Base-by-base conservation (phyloP, 2,113 vertebrate species). In the Eurypyga helias region DNA sequence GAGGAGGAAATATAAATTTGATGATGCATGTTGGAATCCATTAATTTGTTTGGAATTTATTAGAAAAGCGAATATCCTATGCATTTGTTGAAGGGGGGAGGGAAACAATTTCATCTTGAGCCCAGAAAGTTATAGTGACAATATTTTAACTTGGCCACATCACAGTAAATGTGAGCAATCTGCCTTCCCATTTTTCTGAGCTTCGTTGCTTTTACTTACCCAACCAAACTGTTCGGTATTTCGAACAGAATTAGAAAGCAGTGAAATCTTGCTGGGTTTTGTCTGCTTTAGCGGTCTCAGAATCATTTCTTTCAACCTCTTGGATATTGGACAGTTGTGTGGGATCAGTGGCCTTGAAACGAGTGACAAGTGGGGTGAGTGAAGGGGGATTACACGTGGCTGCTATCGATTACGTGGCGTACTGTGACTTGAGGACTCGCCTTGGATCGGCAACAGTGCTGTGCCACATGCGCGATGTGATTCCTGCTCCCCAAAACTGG, bases 1-100 rank as follows among this genome's bases (percentile, higher is more conserved):
- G 97, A 98, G 96, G 97, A 97, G 93, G 97, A 98, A 98, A 96
- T 98, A 98, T 91, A 98, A 97, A 97, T 97, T 95, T 84, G 97
- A 95, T 90, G 95, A 93, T 97, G 96, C 96, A 96, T 97, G 96
- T 98, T 98, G 97, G 97, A 97, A 98, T 97, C 96, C 90, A 96
- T 98, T 98, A 96, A 98, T 98, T 97, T 97, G 94, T 92, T 94
- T 96, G 87, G 94, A 79, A 96, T 96, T 97, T 96, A 88, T 95
- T 73, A 73, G 95, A 89, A 77, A 94, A 94, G 72, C 5, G 95
- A 93, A 66, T 65, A 62, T 79, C 66, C 45, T 89, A 28, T 71
- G 86, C 46, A 43, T 72, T 94, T 95, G 82, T 78, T 49, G 58
- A 83, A 73, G 62, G 16, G 38, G 52, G 41, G 36, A 79, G 55